Evolutionary conservation across 2,113 vertebrate species (phyloP).

Genomic region (Ciconia maguari): DNA sequence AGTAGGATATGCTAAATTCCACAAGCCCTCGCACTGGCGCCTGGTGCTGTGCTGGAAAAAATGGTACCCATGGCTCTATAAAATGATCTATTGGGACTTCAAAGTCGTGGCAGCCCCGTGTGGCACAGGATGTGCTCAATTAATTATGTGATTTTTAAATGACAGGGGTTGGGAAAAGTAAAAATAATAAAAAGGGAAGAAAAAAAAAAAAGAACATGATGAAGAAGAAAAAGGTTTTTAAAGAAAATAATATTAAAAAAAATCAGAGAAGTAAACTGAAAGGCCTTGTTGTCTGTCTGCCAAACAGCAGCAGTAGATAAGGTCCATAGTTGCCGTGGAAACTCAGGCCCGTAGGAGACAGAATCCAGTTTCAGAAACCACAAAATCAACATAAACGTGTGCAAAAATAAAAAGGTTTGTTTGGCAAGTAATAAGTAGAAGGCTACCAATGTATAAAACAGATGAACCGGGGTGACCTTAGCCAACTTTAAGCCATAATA

Average conservation of each 20-base stretch:
- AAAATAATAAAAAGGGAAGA: constrained; percentile 64
- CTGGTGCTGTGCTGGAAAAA: constrained; percentile 64
- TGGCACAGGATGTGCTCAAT: constrained; percentile 83
- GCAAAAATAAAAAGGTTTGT: constrained; percentile 89
- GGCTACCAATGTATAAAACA: constrained; percentile 84
- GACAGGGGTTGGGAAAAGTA: constrained; percentile 80
- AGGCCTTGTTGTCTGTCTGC: constrained; percentile 84
- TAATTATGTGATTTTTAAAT: constrained; percentile 84
- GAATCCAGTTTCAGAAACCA: constrained; percentile 93
- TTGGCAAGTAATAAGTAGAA: constrained; percentile 85
- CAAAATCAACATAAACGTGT: constrained; percentile 91
- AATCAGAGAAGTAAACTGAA: constrained; percentile 78
- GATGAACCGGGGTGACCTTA: constrained; percentile 83
- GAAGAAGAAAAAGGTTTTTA: constrained; percentile 59
- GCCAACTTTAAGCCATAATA: constrained; percentile 64
- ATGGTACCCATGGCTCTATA: constrained; percentile 74
- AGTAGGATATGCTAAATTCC: constrained; percentile 71
- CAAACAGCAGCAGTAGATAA: constrained; percentile 90
- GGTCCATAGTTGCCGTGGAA: constrained; percentile 87
- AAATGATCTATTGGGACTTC: constrained; percentile 82
- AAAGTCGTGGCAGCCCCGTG: constrained; percentile 77
- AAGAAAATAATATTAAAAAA: constrained; percentile 69
- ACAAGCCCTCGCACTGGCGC: constrained; percentile 69
- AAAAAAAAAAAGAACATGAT: neutral
- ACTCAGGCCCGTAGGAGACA: constrained; percentile 88